A percentile compares a stretch with the other conserved stretches of the same genome.
phyloP scores from a whole-genome alignment of 1,140 invertebrate genomes.

The fruit fly (Drosophila melanogaster) region Release_6_plus_ISO1_MT NC_004354.4:14011501-14012000 shows the following conservation, averaged over 20 bases:
- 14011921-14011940: not conserved
- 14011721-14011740: not conserved
- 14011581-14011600: not conserved
- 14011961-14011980: not conserved
- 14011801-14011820: not conserved
- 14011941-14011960: not conserved
- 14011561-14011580: constrained; percentile 44
- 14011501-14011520: constrained; percentile 37
- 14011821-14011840: not conserved
- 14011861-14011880: not conserved
- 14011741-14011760: too few relatives aligned
- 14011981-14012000: constrained; percentile 12
- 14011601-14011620: constrained; percentile 10
- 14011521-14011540: constrained; percentile 32
- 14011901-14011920: not conserved
- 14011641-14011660: constrained; percentile 55
- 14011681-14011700: not conserved
- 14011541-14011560: constrained; percentile 53
- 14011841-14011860: not conserved
- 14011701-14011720: not conserved
- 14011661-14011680: constrained; percentile 21
- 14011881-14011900: constrained; percentile 2
- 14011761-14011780: too few relatives aligned
- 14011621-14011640: constrained; percentile 41
- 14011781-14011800: too few relatives aligned